phyloP scores from a whole-genome alignment of 2,888 invertebrate species.

The Tenthredo scrophulariae region DNA sequence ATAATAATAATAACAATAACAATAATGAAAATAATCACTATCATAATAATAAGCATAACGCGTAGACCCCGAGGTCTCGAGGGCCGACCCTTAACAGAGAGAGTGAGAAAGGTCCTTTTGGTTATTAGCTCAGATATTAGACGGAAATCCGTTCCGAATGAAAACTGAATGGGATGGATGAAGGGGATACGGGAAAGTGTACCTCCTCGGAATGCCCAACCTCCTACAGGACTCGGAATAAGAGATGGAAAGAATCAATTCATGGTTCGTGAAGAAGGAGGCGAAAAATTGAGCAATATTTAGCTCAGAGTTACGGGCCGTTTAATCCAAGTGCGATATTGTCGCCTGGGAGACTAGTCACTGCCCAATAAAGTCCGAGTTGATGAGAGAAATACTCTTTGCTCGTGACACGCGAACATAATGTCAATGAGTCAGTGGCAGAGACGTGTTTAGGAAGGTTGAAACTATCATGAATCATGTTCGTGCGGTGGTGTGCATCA shows the following conservation, averaged over 20 bases:
- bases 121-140: slow-evolving; percentile 51
- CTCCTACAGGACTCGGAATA: background rate
- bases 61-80: slow-evolving; percentile 50
- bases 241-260: background rate
- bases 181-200: background rate
- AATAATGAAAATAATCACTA: slow-evolving; percentile 37
- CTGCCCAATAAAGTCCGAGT: background rate
- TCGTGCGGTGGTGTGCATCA: slow-evolving; percentile 12
- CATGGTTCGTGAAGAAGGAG: background rate
- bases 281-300: background rate
- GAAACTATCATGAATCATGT: slow-evolving; percentile 9
- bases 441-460: slow-evolving; percentile 10
- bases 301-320: background rate
- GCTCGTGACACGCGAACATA: background rate
- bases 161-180: slow-evolving; percentile 38
- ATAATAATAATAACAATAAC: slow-evolving; percentile 56
- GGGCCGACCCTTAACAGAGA: slow-evolving; percentile 61
- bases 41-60: slow-evolving; percentile 25
- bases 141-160: slow-evolving; percentile 49
- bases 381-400: background rate
- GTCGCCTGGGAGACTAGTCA: background rate
- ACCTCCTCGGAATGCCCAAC: background rate
- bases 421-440: slow-evolving; percentile 25
- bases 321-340: background rate
- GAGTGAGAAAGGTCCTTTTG: slow-evolving; percentile 35